Evolutionary conservation across 53 echinoderm and acorn worm species (phyloP).

Genomic region (Temnopleurus reevesii): DNA sequence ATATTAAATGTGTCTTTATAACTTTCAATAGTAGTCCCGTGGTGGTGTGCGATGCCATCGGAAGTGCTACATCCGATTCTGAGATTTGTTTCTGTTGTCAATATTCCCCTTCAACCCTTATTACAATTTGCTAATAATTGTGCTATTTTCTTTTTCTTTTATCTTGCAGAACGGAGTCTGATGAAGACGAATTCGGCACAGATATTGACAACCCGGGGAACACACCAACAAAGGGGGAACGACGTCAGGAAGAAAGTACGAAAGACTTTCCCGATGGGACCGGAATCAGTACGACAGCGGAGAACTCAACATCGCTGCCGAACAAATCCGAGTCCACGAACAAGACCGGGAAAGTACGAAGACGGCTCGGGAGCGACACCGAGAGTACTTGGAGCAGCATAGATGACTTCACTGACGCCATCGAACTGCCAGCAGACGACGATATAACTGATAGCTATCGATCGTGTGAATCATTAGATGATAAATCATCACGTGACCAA

Average conservation of each 20-base stretch:
- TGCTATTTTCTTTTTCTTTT: not conserved
- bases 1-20: too few species aligned
- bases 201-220: slow-evolving; percentile 51
- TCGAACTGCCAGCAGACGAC: not conserved
- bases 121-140: not conserved
- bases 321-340: not conserved
- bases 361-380: not conserved
- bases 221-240: not conserved
- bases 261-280: not conserved
- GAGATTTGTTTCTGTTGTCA: too few species aligned
- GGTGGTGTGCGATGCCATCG: too few species aligned
- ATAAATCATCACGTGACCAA: not conserved
- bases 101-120: not conserved
- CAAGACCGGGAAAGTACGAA: too few species aligned
- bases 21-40: too few species aligned
- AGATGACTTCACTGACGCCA: slow-evolving; percentile 44
- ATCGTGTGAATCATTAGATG: not conserved
- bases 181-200: slow-evolving; percentile 51
- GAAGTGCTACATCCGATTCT: too few species aligned
- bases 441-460: not conserved
- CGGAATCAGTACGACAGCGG: not conserved
- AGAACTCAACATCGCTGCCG: not conserved
- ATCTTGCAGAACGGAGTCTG: not conserved
- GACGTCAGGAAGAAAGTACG: not conserved
- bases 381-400: slow-evolving; percentile 19